Conservation (phyloP, 1,140 invertebrate species). For the Penaeus vannamei region DNA sequence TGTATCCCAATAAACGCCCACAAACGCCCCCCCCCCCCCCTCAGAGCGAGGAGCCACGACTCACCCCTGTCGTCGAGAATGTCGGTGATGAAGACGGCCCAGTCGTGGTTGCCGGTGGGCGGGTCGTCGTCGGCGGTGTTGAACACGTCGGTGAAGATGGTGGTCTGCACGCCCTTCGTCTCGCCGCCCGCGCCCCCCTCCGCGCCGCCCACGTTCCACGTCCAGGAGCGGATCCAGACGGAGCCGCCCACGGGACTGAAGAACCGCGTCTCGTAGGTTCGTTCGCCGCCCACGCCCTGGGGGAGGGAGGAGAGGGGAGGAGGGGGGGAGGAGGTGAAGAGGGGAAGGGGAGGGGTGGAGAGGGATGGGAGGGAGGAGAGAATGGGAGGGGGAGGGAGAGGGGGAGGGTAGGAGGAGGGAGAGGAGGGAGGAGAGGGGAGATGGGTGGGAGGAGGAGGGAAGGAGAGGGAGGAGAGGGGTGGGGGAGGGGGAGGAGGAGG, state of each 20-base stretch:
- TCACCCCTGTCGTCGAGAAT: slow-evolving; percentile 78
- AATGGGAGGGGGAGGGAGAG: no score
- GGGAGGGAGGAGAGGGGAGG: slow-evolving; percentile 70
- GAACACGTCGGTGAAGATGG: slow-evolving; percentile 81
- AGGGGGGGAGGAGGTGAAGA: slow-evolving; percentile 71
- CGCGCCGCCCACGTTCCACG: slow-evolving; percentile 70
- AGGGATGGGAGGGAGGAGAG: no score
- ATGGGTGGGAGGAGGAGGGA: no score
- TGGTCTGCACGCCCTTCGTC: slow-evolving; percentile 78
- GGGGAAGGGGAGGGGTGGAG: not conserved
- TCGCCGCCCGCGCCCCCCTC: not conserved
- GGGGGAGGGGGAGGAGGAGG: no score
- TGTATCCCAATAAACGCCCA: no score
- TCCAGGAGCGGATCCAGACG: slow-evolving; percentile 84
- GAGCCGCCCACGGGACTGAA: slow-evolving; percentile 83
- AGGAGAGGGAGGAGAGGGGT: no score
- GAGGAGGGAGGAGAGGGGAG: no score
- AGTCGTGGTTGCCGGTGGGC: slow-evolving; percentile 81
- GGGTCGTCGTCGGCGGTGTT: slow-evolving; percentile 72
- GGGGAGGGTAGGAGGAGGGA: no score
- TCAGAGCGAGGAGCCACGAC: not conserved
- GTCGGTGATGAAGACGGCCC: slow-evolving; percentile 92
- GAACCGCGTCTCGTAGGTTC: slow-evolving; percentile 86
- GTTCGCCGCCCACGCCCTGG: slow-evolving; percentile 79
- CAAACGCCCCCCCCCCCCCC: no score